These are phyloP conservation scores for Cordilura impudica DNA, from an alignment of 2,888 invertebrate species.

Conservation along the genomic window DNA sequence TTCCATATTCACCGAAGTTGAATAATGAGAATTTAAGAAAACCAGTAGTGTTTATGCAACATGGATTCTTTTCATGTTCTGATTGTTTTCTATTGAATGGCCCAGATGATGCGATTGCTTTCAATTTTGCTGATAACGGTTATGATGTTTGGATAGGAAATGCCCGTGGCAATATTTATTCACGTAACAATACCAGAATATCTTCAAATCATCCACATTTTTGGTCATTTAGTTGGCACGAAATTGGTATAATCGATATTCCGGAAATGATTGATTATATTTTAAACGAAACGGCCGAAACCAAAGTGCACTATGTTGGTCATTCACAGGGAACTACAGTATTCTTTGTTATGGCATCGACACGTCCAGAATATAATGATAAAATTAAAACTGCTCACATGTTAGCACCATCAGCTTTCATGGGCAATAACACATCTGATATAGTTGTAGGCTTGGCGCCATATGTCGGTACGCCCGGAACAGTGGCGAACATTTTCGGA, in stretches of 20 bases:
- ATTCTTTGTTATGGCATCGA: constrained; percentile 78
- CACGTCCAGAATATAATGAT: constrained; percentile 78
- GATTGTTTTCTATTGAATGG: constrained; percentile 86
- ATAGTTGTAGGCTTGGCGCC: constrained; percentile 77
- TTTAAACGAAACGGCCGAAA: constrained; percentile 77
- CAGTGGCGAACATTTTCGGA: constrained; percentile 64
- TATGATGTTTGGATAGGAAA: too few species aligned
- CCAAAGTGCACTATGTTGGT: constrained; percentile 81
- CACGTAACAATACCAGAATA: constrained; percentile 79
- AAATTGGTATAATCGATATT: constrained; percentile 79
- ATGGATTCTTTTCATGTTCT: constrained; percentile 85
- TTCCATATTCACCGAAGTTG: constrained; percentile 80
- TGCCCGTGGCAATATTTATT: too few species aligned
- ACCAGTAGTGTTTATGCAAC: constrained; percentile 85
- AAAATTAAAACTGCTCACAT: too few species aligned
- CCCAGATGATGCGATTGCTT: constrained; percentile 81
- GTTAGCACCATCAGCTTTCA: constrained; percentile 83
- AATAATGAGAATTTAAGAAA: constrained; percentile 72
- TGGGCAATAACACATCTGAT: constrained; percentile 79
- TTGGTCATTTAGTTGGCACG: constrained; percentile 81
- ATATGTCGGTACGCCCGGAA: constrained; percentile 68
- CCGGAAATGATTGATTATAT: too few species aligned
- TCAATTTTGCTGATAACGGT: too few species aligned
- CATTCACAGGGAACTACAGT: constrained; percentile 81
- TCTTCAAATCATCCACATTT: constrained; percentile 68